Percentiles rank a stretch among this genome's conserved stretches.
These are phyloP conservation scores for Lomographa bimaculata DNA, from an alignment of 2,888 invertebrate genomes.

Conservation along the genomic window DNA sequence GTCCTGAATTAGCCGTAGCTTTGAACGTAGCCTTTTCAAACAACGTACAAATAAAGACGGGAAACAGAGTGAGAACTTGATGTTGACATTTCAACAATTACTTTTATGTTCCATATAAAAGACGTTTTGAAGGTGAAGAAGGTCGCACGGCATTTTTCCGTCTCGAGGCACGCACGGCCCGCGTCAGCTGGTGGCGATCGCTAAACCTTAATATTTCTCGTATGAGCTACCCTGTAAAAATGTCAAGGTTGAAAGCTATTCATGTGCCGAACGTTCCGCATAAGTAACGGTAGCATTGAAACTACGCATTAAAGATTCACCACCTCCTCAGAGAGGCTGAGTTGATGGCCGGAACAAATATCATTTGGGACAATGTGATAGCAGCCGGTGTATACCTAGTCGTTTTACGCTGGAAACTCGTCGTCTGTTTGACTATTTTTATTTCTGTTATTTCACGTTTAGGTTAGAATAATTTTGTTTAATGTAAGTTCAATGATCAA, in stretches of 20 bases:
- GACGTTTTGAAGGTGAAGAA: constrained; percentile 50
- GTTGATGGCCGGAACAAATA: constrained; percentile 24
- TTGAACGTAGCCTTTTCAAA: constrained; percentile 12
- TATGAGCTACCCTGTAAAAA: constrained; percentile 54
- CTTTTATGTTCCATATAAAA: constrained; percentile 37
- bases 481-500: too few species aligned
- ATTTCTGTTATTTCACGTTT: too few species aligned
- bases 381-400: constrained; percentile 1
- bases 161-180: constrained; percentile 56
- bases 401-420: not conserved
- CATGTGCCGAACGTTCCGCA: constrained; percentile 41
- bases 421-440: too few species aligned
- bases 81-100: constrained; percentile 33
- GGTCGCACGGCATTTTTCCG: constrained; percentile 53
- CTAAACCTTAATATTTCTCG: constrained; percentile 73
- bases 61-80: constrained; percentile 19
- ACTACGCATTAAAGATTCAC: constrained; percentile 39
- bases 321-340: constrained; percentile 15
- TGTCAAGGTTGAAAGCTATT: constrained; percentile 41
- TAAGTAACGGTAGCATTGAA: constrained; percentile 37
- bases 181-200: constrained; percentile 73
- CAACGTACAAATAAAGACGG: constrained; percentile 1
- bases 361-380: constrained; percentile 13
- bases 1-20: too few species aligned
- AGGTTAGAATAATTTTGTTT: too few species aligned